Percentiles rank a stretch among this genome's conserved stretches.
These are phyloP conservation scores for Periphyllus acericola DNA, from an alignment of 2,888 invertebrate species.

Conservation along the genomic window DNA sequence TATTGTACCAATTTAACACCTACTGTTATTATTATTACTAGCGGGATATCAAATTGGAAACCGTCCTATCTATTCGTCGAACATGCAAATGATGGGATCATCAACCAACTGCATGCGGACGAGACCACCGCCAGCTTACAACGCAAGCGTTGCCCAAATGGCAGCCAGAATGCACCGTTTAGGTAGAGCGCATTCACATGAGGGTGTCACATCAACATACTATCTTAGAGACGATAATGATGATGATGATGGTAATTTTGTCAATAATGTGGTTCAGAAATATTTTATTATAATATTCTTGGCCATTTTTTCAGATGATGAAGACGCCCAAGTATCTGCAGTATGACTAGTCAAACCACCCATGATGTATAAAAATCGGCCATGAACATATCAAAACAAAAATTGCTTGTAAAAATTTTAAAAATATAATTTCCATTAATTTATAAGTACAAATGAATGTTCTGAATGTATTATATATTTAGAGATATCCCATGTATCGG, in stretches of 20 bases:
- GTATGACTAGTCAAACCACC: slow-evolving; percentile 67
- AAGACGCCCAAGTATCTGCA: slow-evolving; percentile 74
- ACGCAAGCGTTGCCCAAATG: slow-evolving; percentile 83
- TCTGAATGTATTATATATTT: slow-evolving; percentile 28
- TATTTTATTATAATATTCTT: not conserved
- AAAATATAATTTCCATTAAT: slow-evolving; percentile 51
- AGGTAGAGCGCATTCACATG: slow-evolving; percentile 86
- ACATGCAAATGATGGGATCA: slow-evolving; percentile 50
- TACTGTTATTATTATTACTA: slow-evolving; percentile 24
- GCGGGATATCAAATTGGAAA: slow-evolving; percentile 56
- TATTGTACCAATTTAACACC: not conserved
- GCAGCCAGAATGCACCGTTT: slow-evolving; percentile 81
- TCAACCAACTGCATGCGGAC: slow-evolving; percentile 48
- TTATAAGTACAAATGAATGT: slow-evolving; percentile 52
- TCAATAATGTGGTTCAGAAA: not conserved
- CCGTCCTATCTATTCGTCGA: slow-evolving; percentile 56
- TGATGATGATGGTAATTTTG: slow-evolving; percentile 64
- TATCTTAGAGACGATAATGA: slow-evolving; percentile 63
- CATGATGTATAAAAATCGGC: slow-evolving; percentile 44
- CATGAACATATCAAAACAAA: slow-evolving; percentile 61
- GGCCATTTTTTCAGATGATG: slow-evolving; percentile 69
- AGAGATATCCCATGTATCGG: not conserved
- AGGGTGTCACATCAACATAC: slow-evolving; percentile 75
- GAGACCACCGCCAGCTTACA: slow-evolving; percentile 80
- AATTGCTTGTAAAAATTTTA: slow-evolving; percentile 42